A percentile compares a stretch with the other conserved stretches of the same genome.
Evolutionary conservation across 1,140 invertebrate genomes (phyloP).

Genomic region (Lerema accius): DNA sequence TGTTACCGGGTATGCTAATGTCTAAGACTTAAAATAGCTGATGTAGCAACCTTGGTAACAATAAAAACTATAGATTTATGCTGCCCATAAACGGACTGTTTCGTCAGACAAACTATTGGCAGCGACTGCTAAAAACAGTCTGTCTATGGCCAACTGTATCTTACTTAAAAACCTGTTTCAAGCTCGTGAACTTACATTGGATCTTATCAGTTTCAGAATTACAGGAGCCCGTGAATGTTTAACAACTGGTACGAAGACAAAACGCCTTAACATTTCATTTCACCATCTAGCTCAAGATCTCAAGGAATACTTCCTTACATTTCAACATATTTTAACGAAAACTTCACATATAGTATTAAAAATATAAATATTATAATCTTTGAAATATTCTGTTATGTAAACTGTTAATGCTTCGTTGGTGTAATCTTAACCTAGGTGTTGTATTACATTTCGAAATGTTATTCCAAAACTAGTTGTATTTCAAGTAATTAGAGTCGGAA

Average conservation of each 20-base stretch:
- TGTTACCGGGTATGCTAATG: too few relatives aligned
- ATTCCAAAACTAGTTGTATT: constrained; percentile 18
- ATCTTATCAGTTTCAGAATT: constrained; percentile 25
- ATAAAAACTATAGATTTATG: too few relatives aligned
- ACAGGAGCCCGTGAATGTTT: constrained; percentile 33
- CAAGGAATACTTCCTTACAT: constrained; percentile 30
- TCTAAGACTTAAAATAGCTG: too few relatives aligned
- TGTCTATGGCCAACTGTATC: too few relatives aligned
- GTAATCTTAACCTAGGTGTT: constrained; percentile 30
- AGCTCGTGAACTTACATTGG: constrained; percentile 17
- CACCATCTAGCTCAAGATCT: constrained; percentile 35
- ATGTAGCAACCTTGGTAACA: too few relatives aligned
- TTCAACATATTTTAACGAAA: constrained; percentile 26
- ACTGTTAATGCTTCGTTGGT: constrained; percentile 32
- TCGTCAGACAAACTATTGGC: too few relatives aligned
- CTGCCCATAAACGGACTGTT: too few relatives aligned
- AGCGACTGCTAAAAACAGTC: too few relatives aligned
- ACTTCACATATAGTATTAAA: constrained; percentile 35
- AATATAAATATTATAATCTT: constrained; percentile 30
- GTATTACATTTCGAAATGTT: constrained; percentile 27
- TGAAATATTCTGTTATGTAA: constrained; percentile 26
- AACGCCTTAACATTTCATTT: constrained; percentile 43
- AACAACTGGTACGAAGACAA: constrained; percentile 42
- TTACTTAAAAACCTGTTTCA: too few relatives aligned
- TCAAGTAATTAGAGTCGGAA: background rate